Base-by-base conservation (phyloP, 2,797 vertebrate species). In the Oophaga sylvatica region DNA sequence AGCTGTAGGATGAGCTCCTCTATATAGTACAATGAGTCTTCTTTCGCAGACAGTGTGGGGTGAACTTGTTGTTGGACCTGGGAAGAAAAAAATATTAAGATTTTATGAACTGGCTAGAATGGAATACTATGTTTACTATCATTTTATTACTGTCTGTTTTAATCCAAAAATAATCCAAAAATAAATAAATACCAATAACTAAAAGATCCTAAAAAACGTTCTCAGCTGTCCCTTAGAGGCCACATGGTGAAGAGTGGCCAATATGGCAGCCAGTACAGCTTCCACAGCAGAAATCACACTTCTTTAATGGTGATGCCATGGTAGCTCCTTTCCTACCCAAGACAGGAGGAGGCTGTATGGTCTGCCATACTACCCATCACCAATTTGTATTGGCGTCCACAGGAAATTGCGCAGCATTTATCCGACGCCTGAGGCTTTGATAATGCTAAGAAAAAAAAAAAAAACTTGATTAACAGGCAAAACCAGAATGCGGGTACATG, bases 61-160 rank as follows among this genome's bases (percentile, higher is more conserved):
- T 99, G 98, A 84, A 99, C 98, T 95, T 99, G 98, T 88, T 97
- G 95, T 93, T 98, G 98, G 90, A 99, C 98, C 98, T 99, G 95
- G 17, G 11, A 31, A 12, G 20, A 5, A 15, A 48, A 9, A 76
- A 53, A 35, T 41, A 41, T 41, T 41, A 41, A 41, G 35, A 41
- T 41, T 41, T 41, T 41, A 41, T 41, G 35, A 41, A 41, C 3
- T 3, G 3, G 35, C 35, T 41, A 41, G 35, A 41, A 41, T 41
- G 35, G 35, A 41, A 41, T 41, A 26, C 26, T 26, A 41, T 41
- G 35, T 5, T 41, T 41, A 41, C 35, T 26, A 26, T 4, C 35
- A 41, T 41, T 41, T 41, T 41, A 41, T 41, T 41, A 41, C 2
- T 41, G 35, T 3, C 3, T 5, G 5, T 41, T 41, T 41, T 41